Evolutionary conservation across 2,113 vertebrate genomes (phyloP), one percentile per base, ranked within the genome.

Genomic region (Calypte anna): DNA sequence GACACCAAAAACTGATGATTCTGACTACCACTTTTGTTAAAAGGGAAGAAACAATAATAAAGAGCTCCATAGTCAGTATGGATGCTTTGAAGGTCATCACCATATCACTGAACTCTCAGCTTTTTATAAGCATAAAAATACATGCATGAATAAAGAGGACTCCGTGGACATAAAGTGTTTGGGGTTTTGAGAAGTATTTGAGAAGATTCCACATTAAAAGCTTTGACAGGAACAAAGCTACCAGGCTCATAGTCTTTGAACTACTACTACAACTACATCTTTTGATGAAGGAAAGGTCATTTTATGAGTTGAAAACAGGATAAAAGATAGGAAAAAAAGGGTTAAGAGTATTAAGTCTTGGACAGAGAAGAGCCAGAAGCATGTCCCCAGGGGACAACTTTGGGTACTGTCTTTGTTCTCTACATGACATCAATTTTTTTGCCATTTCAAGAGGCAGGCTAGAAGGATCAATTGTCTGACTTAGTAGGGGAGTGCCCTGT

Each of bases 171-270:
- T 28, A 59, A 73, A 59, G 15, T 78, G 75, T 40, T n/a, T 55
- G 9, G 2, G 22, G 44, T 44, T 82, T 84, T 84, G 55, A 40
- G 51, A 80, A 73, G 20, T 0, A 0, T 36, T 74, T 59, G 44
- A 81, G 43, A 78, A 67, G 9, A 25, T 68, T 57, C 38, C 53
- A 72, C 7, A 6, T 12, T 43, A 68, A 68, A 90, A 75, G 17
- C 22, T 81, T 58, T 30, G 5, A 48, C 13, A 57, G 36, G n/a
- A 82, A 28, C 12, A 76, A 82, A 68, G 6, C 24, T 61, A 9
- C 8, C 25, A 19, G 1, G 2, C 14, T 48, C 0, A 6, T 5
- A 48, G 17, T 4, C n/a, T 63, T 61, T 68, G 27, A 80, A 57
- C 12, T 40, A 40, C 40, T 40, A 40, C 40, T 40, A 40, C 40